Evolutionary conservation across 2,113 vertebrate species (phyloP).

Genomic region (Corvus hawaiiensis): DNA sequence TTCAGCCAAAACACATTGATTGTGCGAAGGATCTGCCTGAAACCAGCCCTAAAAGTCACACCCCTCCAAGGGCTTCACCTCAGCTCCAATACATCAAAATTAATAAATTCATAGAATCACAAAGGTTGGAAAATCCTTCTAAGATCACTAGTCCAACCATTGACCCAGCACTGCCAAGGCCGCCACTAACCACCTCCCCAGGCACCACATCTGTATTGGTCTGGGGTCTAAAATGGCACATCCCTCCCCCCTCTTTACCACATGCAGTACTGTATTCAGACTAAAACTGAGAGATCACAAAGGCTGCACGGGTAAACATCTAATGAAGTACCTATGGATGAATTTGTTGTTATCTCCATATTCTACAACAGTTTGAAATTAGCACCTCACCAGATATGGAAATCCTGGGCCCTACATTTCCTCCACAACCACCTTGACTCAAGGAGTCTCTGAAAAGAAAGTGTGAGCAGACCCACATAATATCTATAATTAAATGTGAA

Average conservation of each 20-base stretch:
- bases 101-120: background rate
- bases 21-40: constrained; percentile 1
- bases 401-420: background rate
- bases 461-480: background rate
- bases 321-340: background rate
- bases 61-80: background rate
- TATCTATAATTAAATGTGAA: background rate
- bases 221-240: background rate
- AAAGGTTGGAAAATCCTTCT: background rate
- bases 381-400: background rate
- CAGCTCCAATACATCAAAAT: background rate
- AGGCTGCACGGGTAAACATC: background rate
- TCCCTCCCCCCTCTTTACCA: background rate
- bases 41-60: background rate
- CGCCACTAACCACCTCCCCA: background rate
- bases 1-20: background rate
- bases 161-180: background rate
- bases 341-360: background rate
- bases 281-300: background rate
- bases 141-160: background rate
- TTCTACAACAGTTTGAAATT: background rate
- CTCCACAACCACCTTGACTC: background rate
- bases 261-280: background rate
- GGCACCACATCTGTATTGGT: background rate
- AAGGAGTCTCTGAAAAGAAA: background rate